Percentiles rank a stretch among this genome's conserved stretches.
Evolutionary conservation across 2,113 vertebrate genomes (phyloP).

Genomic region (Phylloscopus whistleri): DNA sequence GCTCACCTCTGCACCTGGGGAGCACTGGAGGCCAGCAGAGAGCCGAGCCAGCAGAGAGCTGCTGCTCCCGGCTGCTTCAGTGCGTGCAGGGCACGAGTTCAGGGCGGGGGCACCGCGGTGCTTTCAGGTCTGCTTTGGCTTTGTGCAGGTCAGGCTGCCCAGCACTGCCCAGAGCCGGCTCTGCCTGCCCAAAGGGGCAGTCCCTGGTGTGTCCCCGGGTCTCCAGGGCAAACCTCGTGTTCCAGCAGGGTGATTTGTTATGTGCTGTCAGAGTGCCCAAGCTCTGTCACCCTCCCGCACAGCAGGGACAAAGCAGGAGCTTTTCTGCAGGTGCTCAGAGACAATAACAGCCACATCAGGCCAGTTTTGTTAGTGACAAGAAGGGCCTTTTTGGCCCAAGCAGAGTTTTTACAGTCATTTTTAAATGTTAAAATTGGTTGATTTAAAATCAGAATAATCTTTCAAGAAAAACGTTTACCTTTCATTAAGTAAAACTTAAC

Average conservation of each 20-base stretch:
- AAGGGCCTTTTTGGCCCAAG: not conserved
- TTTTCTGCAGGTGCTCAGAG: not conserved
- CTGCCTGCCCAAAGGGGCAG: not conserved
- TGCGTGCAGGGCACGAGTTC: not conserved
- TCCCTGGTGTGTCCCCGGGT: fast-evolving
- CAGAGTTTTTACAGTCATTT: not conserved
- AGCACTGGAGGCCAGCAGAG: conserved; percentile 17
- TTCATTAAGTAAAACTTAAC: not conserved
- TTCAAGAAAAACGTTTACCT: not conserved
- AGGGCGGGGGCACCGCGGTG: not conserved
- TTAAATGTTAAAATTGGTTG: not conserved
- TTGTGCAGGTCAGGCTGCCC: not conserved
- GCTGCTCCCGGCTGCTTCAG: not conserved
- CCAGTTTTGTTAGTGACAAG: not conserved
- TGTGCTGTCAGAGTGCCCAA: fast-evolving
- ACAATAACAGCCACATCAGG: not conserved
- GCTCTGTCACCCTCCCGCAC: not conserved
- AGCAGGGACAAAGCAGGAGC: not conserved
- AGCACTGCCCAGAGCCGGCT: not conserved
- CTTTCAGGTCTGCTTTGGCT: fast-evolving
- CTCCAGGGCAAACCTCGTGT: not conserved
- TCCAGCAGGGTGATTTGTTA: not conserved
- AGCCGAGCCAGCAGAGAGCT: not conserved
- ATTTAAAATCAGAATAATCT: not conserved
- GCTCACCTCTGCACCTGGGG: conserved; percentile 68